These are phyloP conservation scores for Epinephelus cyanopodus DNA, from an alignment of 2,113 vertebrate genomes.

Conservation along the genomic window DNA sequence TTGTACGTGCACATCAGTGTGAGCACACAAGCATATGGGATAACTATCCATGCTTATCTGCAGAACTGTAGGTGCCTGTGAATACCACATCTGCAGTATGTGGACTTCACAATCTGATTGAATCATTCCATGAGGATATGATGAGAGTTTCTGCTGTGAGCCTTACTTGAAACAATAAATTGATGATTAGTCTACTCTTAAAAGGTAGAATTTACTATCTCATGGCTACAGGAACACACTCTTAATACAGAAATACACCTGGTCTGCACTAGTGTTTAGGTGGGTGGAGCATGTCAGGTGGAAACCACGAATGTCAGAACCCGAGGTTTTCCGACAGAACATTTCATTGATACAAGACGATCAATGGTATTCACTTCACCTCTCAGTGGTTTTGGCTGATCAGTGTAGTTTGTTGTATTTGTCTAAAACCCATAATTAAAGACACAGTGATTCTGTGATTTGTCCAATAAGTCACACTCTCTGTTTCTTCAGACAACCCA, in stretches of 20 bases:
- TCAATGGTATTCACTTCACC: too few species aligned
- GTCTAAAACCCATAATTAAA: not conserved
- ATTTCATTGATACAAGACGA: too few species aligned
- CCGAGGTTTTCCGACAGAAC: too few species aligned
- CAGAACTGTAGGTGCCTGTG: not conserved
- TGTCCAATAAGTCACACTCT: too few species aligned
- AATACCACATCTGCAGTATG: not conserved
- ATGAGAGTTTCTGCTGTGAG: not conserved
- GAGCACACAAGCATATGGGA: not conserved
- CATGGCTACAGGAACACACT: not conserved
- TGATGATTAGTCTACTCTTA: not conserved
- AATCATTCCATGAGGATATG: not conserved
- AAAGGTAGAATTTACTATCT: not conserved
- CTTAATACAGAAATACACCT: not conserved
- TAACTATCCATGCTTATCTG: not conserved
- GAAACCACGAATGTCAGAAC: too few species aligned
- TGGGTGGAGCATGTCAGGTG: too few species aligned
- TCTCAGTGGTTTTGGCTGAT: too few species aligned
- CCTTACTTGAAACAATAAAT: not conserved
- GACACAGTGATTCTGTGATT: conserved; percentile 2
- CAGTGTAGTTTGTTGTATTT: not conserved
- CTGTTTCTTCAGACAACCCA: not conserved
- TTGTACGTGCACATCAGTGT: not conserved
- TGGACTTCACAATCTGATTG: conserved; percentile 1
- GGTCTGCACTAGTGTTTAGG: too few species aligned